Percentiles rank a stretch among this genome's conserved stretches.
These are phyloP conservation scores for Paratilapia polleni DNA, from an alignment of 2,113 vertebrate species.

Conservation along the genomic window DNA sequence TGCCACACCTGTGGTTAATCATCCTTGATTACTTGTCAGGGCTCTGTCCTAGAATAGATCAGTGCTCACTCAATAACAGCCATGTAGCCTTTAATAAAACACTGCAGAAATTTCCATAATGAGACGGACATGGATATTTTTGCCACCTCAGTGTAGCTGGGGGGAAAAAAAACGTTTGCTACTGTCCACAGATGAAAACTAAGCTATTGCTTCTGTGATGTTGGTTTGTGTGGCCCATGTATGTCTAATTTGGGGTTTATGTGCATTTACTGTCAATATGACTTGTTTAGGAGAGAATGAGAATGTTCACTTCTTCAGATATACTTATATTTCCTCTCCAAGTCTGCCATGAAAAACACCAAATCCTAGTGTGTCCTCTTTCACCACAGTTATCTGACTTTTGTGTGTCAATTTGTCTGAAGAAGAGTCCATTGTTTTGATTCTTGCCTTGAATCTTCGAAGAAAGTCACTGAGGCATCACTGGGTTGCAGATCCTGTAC, in stretches of 20 bases:
- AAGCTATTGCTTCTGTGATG: neutral
- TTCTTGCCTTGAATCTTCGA: constrained; percentile 14
- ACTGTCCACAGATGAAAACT: neutral
- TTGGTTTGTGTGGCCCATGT: neutral
- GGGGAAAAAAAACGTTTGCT: neutral
- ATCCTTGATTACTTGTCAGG: neutral
- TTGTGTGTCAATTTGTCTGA: constrained; percentile 35
- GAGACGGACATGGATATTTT: neutral
- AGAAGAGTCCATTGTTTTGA: constrained; percentile 19
- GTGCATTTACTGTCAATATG: neutral
- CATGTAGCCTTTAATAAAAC: neutral
- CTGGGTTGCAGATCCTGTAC: neutral
- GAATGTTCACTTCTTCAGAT: constrained; percentile 1
- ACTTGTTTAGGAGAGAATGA: neutral
- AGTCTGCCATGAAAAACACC: neutral
- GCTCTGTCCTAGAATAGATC: neutral
- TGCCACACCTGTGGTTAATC: neutral
- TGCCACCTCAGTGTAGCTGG: neutral
- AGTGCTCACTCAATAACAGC: neutral
- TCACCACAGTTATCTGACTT: constrained; percentile 30
- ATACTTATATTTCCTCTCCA: constrained; percentile 11
- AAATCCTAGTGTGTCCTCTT: constrained; percentile 25
- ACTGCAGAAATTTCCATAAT: neutral
- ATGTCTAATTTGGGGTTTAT: neutral
- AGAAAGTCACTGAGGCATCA: constrained; percentile 44